A percentile compares a stretch with the other conserved stretches of the same genome.
Conservation (phyloP, 2,797 vertebrate genomes). For the Streptopelia turtur region DNA sequence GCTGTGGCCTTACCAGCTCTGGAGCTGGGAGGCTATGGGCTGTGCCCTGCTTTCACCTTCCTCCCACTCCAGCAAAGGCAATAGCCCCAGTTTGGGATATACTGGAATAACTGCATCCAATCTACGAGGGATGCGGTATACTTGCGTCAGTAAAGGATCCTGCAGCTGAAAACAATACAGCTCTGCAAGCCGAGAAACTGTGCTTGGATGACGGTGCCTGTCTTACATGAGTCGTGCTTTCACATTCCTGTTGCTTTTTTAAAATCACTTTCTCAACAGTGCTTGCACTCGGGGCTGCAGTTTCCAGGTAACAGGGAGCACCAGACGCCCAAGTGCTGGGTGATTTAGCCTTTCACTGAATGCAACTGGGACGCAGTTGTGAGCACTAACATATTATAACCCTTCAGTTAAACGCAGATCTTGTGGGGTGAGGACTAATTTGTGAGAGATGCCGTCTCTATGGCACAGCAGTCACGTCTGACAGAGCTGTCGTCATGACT, state of each 20-base stretch:
- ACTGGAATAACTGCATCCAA: background rate
- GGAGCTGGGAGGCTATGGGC: background rate
- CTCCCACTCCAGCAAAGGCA: background rate
- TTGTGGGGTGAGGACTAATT: background rate
- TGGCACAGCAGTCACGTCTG: background rate
- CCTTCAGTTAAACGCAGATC: background rate
- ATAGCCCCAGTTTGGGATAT: background rate
- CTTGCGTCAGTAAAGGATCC: background rate
- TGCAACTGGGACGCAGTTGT: background rate
- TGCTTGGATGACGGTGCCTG: background rate
- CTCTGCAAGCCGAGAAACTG: background rate
- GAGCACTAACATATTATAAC: background rate
- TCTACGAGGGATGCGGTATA: background rate
- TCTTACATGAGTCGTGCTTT: background rate
- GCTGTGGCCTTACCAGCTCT: background rate
- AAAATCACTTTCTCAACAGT: background rate
- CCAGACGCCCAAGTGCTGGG: background rate
- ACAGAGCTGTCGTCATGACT: background rate
- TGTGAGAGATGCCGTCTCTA: background rate
- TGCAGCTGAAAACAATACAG: background rate
- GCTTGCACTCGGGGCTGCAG: slow-evolving; percentile 9
- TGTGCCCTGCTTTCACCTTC: background rate
- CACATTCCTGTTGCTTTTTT: background rate
- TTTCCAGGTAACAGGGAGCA: slow-evolving; percentile 60
- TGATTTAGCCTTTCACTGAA: background rate